Base-by-base conservation (phyloP, 2,113 vertebrate species). In the Petrocephalus microphthalmus region DNA sequence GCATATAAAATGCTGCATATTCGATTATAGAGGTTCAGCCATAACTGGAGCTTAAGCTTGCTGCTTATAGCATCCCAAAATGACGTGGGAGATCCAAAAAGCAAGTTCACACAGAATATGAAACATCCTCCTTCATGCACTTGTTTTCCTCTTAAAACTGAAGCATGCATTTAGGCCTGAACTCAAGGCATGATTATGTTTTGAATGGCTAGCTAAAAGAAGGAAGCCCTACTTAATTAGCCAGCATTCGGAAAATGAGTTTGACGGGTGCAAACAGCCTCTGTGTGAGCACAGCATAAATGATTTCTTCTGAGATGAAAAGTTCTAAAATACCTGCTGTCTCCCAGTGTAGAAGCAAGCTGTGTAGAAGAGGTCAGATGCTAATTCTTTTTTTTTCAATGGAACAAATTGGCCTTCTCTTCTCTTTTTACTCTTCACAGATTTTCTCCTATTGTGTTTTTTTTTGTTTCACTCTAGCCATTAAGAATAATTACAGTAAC, bases 211-310 rank as follows among this genome's bases (percentile, higher is more conserved):
- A 82, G 71, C 45, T 91, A 88, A 92, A 90, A 90, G 89, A 87
- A 89, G 85, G 85, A 89, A 88, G 91, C 90, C 91, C 90, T 89
- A 91, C 93, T 91, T 92, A 91, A 93, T 93, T 89, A 88, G 90
- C 60, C 47, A 67, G 87, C 84, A 90, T 88, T 90, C 20, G 7
- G 29, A 13, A 49, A 56, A 83, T 57, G 81, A 60, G 29, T 83
- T 54, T 45, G 87, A 88, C 53, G 53, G 54, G 91, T 90, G 87
- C 86, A 89, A 25, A 88, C 88, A 88, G 74, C 82, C 86, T 84
- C 57, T 88, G 91, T 86, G 86, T 90, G 90, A 93, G 90, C 45
- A 67, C 5, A 42, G 81, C 90, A 88, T 89, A 90, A 94, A 93
- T 92, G 92, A 91, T 89, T 89, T 88, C 87, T 91, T 52, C 89